Conservation (phyloP, 2,797 vertebrate species). For the Lagodon rhomboides region DNA sequence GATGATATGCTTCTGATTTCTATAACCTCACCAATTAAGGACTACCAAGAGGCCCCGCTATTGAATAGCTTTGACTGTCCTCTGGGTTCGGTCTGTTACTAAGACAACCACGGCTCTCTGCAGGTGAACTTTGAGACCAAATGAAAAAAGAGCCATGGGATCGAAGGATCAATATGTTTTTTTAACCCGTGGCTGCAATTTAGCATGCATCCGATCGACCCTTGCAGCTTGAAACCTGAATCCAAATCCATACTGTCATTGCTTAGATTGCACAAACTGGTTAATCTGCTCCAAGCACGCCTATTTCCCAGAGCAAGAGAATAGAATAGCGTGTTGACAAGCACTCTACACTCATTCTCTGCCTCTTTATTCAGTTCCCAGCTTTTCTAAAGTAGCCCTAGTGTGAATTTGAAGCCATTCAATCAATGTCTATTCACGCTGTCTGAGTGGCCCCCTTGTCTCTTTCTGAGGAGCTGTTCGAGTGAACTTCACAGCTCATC, state of each 20-base stretch:
- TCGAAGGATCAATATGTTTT: constrained; percentile 68
- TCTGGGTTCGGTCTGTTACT: constrained; percentile 58
- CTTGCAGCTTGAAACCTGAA: background rate
- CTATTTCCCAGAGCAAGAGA: background rate
- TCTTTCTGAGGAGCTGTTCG: background rate
- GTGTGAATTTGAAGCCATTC: constrained; percentile 20
- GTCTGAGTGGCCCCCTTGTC: constrained; percentile 34
- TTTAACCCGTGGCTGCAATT: constrained; percentile 9
- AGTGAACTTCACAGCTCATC: constrained; percentile 35
- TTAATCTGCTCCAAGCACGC: background rate
- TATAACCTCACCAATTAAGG: background rate
- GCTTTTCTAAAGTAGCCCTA: constrained; percentile 9
- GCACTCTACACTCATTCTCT: background rate
- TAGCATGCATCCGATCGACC: background rate
- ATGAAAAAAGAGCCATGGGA: constrained; percentile 43
- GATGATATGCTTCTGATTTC: background rate
- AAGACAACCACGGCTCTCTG: constrained; percentile 63
- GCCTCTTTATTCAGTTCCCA: constrained; percentile 4
- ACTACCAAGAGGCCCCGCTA: background rate
- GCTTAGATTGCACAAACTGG: background rate
- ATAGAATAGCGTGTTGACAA: background rate
- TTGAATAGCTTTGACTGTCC: background rate
- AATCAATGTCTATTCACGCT: constrained; percentile 50
- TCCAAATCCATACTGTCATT: background rate
- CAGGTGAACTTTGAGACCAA: constrained; percentile 84